phyloP scores from a whole-genome alignment of 2,113 vertebrate genomes.

The Clinocottus analis region DNA sequence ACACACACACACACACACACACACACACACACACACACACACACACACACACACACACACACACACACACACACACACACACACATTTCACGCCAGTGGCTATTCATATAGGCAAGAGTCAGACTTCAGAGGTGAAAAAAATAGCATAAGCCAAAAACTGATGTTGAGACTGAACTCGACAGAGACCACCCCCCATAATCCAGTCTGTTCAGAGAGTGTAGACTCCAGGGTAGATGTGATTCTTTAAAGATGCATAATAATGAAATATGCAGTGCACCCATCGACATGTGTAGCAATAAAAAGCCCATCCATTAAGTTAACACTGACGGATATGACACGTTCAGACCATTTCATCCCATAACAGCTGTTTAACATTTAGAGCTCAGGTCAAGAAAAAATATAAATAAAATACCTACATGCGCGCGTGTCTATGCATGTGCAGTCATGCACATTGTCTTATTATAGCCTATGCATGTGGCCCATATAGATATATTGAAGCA shows the following conservation, averaged over 20 bases:
- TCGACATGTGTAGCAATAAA: slow-evolving; percentile 66
- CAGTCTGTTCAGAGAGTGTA: slow-evolving; percentile 29
- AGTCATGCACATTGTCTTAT: background rate
- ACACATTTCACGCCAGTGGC: slow-evolving; percentile 86
- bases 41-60: slow-evolving; percentile 68
- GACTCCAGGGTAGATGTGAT: slow-evolving; percentile 18
- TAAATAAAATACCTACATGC: background rate
- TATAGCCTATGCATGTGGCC: background rate
- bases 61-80: slow-evolving; percentile 83
- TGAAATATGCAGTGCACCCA: slow-evolving; percentile 60
- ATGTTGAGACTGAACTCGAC: slow-evolving; percentile 56
- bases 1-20: slow-evolving; percentile 68
- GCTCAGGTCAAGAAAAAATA: background rate
- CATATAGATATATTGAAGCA: slow-evolving; percentile 9
- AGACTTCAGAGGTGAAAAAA: slow-evolving; percentile 62
- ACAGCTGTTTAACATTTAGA: slow-evolving; percentile 49
- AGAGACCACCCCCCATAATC: slow-evolving; percentile 41
- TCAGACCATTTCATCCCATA: slow-evolving; percentile 37
- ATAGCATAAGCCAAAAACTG: slow-evolving; percentile 78
- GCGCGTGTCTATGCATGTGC: background rate
- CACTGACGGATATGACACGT: slow-evolving; percentile 65
- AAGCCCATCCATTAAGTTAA: slow-evolving; percentile 55
- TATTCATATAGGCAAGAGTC: slow-evolving; percentile 92
- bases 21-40: slow-evolving; percentile 77
- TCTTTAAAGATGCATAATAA: slow-evolving; percentile 41